Evolutionary conservation across 2,888 invertebrate genomes (phyloP), one percentile per base, ranked within the genome.

Genomic region (Drosophila pegasa): DNA sequence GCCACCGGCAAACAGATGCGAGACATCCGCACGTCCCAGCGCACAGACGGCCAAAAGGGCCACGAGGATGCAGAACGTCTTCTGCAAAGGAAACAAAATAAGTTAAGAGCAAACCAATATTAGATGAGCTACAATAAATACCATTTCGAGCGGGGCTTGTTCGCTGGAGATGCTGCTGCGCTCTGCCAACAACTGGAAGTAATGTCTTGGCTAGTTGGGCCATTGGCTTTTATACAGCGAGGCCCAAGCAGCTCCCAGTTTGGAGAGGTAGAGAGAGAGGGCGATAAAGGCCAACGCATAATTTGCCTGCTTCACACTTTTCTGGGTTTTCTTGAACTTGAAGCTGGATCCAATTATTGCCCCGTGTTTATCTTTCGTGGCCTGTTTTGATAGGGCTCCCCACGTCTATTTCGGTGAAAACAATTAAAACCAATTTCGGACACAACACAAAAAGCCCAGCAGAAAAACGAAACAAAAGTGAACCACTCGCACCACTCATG

Each of bases 321-420:
- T 87, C 82, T 87, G 43, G 61, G 69, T 86, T 84, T 84, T 83
- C 84, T 68, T 78, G 72, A 83, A 80, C 85, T 87, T 87, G 71
- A 51, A 48, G 76, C 45, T 29, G 45, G 14, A 51, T 58, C 58
- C 84, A 84, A 88, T 84, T 84, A 84, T 87, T 57, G 64, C 27
- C 52, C 1, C 29, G 20, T 52, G 9, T 38, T 38, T 52, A 3
- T 38, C 35, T 35, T 14, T 20, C 33, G 12, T 35, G 50, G 27
- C 25, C 16, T 51, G 51, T 50, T 54, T 54, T 40, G 52, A 38
- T 38, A 27, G 27, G 22, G 48, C 20, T n/a, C 31, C 25, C 6
- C n/a, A 27, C 52, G 14, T 59, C 33, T 29, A 50, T 54, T 57
- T 63, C 43, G 37, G 41, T 40, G 47, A 38, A 68, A 74, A 70